Percentiles rank a stretch among this genome's conserved stretches.
Evolutionary conservation across 2,797 vertebrate species (phyloP).

Genomic region (Acipenser oxyrinchus): DNA sequence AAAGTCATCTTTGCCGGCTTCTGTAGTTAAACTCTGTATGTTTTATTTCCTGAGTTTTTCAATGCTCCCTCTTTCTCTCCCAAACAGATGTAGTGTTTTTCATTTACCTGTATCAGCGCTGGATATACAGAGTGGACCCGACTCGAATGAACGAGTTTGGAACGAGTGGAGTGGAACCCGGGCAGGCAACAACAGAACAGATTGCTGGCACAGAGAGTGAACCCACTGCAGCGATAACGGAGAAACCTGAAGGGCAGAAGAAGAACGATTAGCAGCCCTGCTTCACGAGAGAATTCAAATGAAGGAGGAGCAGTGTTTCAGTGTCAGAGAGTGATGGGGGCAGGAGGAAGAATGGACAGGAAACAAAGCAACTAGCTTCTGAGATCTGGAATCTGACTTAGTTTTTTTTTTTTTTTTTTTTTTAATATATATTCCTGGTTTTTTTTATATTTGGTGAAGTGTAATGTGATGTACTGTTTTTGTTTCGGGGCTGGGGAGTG

Average conservation of each 20-base stretch:
- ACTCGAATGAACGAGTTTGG: conserved; percentile 86
- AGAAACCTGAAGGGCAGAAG: conserved; percentile 81
- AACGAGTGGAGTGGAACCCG: conserved; percentile 66
- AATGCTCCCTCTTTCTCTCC: not conserved
- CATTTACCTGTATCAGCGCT: conserved; percentile 92
- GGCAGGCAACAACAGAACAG: conserved; percentile 26
- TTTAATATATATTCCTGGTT: too few relatives aligned
- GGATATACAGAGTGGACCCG: conserved; percentile 90
- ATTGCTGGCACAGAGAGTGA: too few relatives aligned
- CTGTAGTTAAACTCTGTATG: too few relatives aligned
- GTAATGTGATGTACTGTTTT: conserved; percentile 74
- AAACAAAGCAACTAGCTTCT: conserved; percentile 17
- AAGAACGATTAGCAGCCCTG: conserved; percentile 69
- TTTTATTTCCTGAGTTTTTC: too few relatives aligned
- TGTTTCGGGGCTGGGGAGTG: too few relatives aligned
- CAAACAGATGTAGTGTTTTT: conserved; percentile 84
- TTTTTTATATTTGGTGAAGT: conserved; percentile 68
- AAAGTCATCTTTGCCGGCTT: too few relatives aligned
- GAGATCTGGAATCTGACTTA: conserved; percentile 13
- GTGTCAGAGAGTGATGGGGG: conserved; percentile 36
- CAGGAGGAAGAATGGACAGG: conserved; percentile 47
- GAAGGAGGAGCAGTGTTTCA: conserved; percentile 37
- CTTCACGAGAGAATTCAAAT: conserved; percentile 29
- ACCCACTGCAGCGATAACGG: conserved; percentile 46
- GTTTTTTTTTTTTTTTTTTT: conserved; percentile 33